Evolutionary conservation across 1,140 invertebrate species (phyloP), one percentile per base, ranked within the genome.

Genomic region (Galleria mellonella): DNA sequence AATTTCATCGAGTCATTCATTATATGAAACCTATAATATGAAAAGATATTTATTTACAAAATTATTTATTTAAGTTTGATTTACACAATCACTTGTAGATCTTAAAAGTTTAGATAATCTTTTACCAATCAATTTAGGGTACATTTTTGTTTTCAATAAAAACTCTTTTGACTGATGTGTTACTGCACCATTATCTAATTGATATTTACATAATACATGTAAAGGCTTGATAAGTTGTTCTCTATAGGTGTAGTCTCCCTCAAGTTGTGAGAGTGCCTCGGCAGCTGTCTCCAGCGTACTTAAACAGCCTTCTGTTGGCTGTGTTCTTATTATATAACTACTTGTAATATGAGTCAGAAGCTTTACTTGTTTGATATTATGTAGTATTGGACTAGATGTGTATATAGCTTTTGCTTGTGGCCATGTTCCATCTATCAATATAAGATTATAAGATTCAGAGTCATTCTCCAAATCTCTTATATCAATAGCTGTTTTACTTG

Each of bases 391-490:
- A 75, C 91, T 93, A 32, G 91, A 90, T 30, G 92, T 89, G 82
- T 93, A 94, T 45, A 95, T 94, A 9, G 92, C 92, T 86, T 96
- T 96, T 8, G 96, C 95, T 88, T 98, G 96, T 10, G 94, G 92
- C 96, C 96, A 98, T 27, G 96, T 98, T 17, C 96, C 96, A 90
- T 98, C 96, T 53, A 98, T 90, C 38, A 98, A 79, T 32, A 98
- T 87, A 30, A 98, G 85, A 81, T 95, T 97, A 63, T 94, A 96
- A 62, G 72, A 78, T 51, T 50, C 55, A 62, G 58, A 67, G 51
- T 72, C 66, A 44, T 62, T 65, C 41, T 77, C 72, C n/a, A 87
- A 54, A 30, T 88, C 71, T 48, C 64, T 72, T 45, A 93, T 87
- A 63, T 92, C 88, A 11, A 93, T 83, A 6, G 96, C 92, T 59